phyloP scores from a whole-genome alignment of 53 echinoderm and acorn worm species.

The Stichopus horrens region DNA sequence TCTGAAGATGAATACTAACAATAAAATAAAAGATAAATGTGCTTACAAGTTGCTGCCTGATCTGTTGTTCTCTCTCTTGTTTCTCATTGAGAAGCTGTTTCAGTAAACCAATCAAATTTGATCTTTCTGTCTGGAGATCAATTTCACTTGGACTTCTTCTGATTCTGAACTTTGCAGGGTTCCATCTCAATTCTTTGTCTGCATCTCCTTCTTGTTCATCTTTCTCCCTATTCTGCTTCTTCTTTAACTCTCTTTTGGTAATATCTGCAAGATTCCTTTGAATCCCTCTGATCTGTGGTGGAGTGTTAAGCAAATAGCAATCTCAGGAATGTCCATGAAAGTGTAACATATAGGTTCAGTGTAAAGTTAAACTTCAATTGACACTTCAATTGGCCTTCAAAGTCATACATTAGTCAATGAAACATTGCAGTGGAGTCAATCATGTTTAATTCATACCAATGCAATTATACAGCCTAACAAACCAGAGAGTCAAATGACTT shows the following conservation, averaged over 20 bases:
- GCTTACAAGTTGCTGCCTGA: conserved; percentile 83
- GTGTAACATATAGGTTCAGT: no score
- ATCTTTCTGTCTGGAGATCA: conserved; percentile 84
- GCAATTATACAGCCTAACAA: no score
- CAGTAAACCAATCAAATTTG: conserved; percentile 74
- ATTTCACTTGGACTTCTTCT: conserved; percentile 13
- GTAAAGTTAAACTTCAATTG: no score
- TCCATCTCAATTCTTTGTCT: neutral
- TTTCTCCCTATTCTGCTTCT: conserved; percentile 1
- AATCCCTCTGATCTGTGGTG: conserved; percentile 38
- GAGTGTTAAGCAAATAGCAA: neutral
- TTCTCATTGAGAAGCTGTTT: conserved; percentile 87
- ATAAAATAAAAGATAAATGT: neutral
- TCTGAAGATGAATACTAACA: neutral
- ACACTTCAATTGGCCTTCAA: no score
- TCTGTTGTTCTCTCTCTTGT: conserved; percentile 73
- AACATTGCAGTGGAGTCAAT: no score
- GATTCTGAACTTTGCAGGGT: neutral
- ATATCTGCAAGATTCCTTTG: conserved; percentile 93
- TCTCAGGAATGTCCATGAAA: no score
- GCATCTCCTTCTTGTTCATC: neutral
- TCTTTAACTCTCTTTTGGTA: conserved; percentile 78
- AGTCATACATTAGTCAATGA: no score
- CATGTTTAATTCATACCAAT: no score
- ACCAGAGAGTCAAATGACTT: no score